Base-by-base conservation (phyloP, 2,888 invertebrate species). In the Andrena chrysosceles region DNA sequence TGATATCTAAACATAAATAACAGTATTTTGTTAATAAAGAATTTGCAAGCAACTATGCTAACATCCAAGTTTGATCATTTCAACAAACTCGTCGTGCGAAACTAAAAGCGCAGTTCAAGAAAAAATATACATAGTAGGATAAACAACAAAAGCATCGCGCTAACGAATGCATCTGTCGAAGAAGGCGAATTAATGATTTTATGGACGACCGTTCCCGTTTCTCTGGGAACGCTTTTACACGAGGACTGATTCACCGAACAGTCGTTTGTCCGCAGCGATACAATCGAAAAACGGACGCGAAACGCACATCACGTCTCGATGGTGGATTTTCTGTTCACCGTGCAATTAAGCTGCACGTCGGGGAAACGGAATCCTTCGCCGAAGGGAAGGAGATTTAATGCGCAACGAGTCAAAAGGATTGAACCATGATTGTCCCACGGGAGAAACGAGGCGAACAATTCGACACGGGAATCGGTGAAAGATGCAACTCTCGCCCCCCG, bases 381-480 rank as follows among this genome's bases (percentile, higher is more conserved):
- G 70, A 48, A 16, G 31, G 29, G 49, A 69, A 35, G 31, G n/a
- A 69, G 68, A 69, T 68, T 77, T 64, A 70, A 70, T 33, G 64
- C n/a, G 10, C 23, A 31, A 42, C 42, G 59, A 77, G 48, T 60
- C 71, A 49, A 54, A 71, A 35, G 64, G 77, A 64, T 63, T 60
- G 63, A 67, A 77, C 73, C 69, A 42, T 66, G 60, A 82, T 74
- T 82, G 82, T 75, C 67, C 42, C 52, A 33, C 31, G 63, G 72
- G 10, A 74, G 60, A 82, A 82, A 71, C 82, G 82, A 78, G 78
- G 49, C 78, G 82, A 82, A 70, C 74, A 60, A 78, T 75, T 82
- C 70, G 75, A 70, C 74, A 67, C 69, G 66, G 73, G 77, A 82
- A 67, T 74, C 77, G 64, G 33, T 49, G 64, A 82, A 70, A 68